Conservation (phyloP, 2,113 vertebrate genomes). For the Rhea pennata region DNA sequence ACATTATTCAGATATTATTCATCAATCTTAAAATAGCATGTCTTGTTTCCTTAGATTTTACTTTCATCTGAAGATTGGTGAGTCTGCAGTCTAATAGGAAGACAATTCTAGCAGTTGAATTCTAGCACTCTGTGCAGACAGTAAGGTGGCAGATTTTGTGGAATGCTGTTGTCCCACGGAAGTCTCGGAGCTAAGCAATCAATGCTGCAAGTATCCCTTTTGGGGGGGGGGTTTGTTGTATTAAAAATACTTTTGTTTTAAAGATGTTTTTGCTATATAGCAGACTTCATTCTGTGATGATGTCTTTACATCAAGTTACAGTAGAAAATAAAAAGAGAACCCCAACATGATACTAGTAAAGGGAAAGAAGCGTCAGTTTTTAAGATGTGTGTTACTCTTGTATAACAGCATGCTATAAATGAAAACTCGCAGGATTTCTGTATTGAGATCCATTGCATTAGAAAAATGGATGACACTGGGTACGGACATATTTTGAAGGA, state of each 20-base stretch:
- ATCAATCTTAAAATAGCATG: neutral
- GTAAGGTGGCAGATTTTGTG: neutral
- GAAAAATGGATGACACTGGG: neutral
- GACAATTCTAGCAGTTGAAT: neutral
- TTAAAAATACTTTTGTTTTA: neutral
- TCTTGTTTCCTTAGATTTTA: constrained; percentile 28
- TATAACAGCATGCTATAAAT: neutral
- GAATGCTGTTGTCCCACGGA: neutral
- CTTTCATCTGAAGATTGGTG: constrained; percentile 31
- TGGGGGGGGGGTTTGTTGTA: neutral
- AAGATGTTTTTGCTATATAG: neutral
- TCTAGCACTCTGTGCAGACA: neutral
- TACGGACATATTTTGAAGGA: neutral
- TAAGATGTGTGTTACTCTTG: neutral
- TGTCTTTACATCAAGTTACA: neutral
- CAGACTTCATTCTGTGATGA: neutral
- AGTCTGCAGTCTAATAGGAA: neutral
- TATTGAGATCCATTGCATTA: neutral
- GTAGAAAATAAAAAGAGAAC: neutral
- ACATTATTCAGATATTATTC: neutral
- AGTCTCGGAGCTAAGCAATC: neutral
- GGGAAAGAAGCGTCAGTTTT: neutral
- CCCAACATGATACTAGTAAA: neutral
- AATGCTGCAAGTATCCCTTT: neutral
- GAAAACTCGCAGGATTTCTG: neutral